Percentiles rank a stretch among this genome's conserved stretches.
Evolutionary conservation across 1,140 invertebrate species (phyloP).

Genomic region (Babylonia areolata): DNA sequence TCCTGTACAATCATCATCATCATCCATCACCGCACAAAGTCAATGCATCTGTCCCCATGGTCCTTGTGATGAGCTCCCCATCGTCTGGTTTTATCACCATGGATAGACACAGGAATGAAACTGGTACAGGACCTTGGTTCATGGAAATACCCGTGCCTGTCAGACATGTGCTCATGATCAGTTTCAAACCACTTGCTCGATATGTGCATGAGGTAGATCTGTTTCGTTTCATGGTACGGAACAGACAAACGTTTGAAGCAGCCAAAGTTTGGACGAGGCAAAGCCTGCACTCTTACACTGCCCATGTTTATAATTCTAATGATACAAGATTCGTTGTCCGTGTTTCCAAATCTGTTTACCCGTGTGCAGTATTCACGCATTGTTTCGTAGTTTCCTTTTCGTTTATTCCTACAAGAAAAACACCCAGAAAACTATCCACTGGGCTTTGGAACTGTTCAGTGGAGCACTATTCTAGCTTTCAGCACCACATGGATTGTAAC

Average conservation of each 20-base stretch:
- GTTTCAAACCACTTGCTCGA: background rate
- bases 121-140: background rate
- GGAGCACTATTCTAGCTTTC: background rate
- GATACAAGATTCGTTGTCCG: background rate
- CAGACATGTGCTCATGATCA: background rate
- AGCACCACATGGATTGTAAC: slow-evolving; percentile 15
- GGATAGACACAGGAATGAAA: background rate
- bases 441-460: slow-evolving; percentile 1
- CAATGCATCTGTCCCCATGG: too few species aligned
- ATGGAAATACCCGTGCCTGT: background rate
- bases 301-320: background rate
- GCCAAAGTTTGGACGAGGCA: background rate
- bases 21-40: too few species aligned
- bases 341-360: background rate
- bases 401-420: background rate
- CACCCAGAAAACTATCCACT: background rate
- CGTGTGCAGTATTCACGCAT: background rate
- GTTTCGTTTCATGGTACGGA: background rate
- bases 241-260: too few species aligned
- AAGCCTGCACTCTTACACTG: background rate
- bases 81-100: background rate
- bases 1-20: too few species aligned
- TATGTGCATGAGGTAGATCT: background rate
- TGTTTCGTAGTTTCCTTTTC: background rate
- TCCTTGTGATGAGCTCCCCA: background rate